Conservation (phyloP, 2,113 vertebrate species). For the Aythya baeri region DNA sequence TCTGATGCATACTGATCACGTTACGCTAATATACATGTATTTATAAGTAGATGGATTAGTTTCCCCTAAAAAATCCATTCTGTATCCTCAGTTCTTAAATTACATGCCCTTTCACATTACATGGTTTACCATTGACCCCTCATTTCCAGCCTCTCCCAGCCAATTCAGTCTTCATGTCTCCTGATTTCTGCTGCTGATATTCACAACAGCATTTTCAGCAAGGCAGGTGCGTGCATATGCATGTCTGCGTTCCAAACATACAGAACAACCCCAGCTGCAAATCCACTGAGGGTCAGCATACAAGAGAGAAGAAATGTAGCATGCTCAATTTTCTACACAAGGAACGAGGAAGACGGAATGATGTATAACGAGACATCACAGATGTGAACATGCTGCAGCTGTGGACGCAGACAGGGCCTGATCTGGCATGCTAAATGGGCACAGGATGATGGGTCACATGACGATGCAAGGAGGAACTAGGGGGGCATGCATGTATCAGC, state of each 20-base stretch:
- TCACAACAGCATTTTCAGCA: not conserved
- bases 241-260: accelerated
- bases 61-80: not conserved
- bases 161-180: not conserved
- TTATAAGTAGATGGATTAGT: not conserved
- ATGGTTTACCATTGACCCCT: not conserved
- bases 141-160: not conserved
- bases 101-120: not conserved
- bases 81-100: not conserved
- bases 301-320: not conserved
- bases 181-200: not conserved
- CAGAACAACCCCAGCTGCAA: not conserved
- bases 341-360: not conserved
- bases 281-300: not conserved
- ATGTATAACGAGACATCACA: not conserved
- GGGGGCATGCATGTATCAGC: not conserved
- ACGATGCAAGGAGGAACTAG: not conserved
- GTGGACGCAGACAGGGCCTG: not conserved
- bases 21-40: not conserved
- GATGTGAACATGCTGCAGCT: not conserved
- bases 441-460: not conserved
- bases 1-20: not conserved
- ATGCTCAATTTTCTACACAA: not conserved
- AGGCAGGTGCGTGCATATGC: not conserved
- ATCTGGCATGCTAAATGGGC: not conserved